phyloP scores from a whole-genome alignment of 2,797 vertebrate species.

The Sebastes taczanowskii region DNA sequence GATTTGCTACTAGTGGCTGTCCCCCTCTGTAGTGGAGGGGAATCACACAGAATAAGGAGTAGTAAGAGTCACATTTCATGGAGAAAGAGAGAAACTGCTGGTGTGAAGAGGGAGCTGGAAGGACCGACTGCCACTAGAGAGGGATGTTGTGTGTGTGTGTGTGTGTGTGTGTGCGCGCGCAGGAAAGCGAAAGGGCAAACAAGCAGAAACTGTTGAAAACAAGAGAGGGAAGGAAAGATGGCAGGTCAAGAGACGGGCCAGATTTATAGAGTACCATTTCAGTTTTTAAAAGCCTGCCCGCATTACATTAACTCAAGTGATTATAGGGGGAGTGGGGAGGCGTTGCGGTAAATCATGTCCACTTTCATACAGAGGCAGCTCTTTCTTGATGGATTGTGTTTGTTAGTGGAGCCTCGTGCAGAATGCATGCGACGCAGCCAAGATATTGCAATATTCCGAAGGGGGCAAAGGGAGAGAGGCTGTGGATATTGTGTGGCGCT shows the following conservation, averaged over 20 bases:
- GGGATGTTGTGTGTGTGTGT: background rate
- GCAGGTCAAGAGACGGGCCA: conserved; percentile 63
- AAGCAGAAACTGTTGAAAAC: conserved; percentile 20
- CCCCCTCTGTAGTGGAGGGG: conserved; percentile 39
- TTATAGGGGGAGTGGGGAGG: conserved; percentile 67
- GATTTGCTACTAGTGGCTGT: conserved; percentile 56
- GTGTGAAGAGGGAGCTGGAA: conserved; percentile 31
- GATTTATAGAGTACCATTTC: conserved; percentile 76
- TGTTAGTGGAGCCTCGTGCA: conserved; percentile 47
- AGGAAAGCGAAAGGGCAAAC: conserved; percentile 1
- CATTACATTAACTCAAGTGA: conserved; percentile 79
- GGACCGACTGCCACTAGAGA: conserved; percentile 4
- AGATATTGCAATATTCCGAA: conserved; percentile 4
- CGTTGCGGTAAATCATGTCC: conserved; percentile 77
- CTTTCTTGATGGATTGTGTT: conserved; percentile 76
- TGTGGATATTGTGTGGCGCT: conserved; percentile 2
- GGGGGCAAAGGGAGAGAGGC: background rate
- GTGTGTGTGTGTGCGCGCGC: background rate
- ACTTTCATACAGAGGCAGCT: conserved; percentile 69
- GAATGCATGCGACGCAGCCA: conserved; percentile 12
- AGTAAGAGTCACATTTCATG: conserved; percentile 27
- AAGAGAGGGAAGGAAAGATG: conserved; percentile 38
- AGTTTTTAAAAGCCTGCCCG: conserved; percentile 79
- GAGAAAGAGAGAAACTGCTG: conserved; percentile 7
- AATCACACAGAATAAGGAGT: conserved; percentile 28